phyloP scores from a whole-genome alignment of 2,113 vertebrate genomes.

The Lepidothrix coronata region DNA sequence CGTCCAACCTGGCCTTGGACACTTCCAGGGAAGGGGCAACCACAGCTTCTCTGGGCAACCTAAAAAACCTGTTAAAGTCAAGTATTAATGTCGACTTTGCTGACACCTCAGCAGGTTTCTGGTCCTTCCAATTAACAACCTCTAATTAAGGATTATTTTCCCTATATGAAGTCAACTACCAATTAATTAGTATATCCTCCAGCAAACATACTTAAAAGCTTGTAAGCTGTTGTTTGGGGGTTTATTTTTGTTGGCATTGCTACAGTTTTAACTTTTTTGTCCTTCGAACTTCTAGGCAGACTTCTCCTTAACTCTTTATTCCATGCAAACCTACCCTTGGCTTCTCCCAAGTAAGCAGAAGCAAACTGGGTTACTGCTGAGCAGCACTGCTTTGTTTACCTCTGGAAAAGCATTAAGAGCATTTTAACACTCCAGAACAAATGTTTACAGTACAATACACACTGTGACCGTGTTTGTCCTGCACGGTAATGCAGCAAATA shows the following conservation, averaged over 20 bases:
- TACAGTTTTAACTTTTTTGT: neutral
- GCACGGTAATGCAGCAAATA: accelerated
- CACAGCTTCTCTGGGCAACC: neutral
- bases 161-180: neutral
- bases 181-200: neutral
- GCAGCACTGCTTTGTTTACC: neutral
- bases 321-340: accelerated
- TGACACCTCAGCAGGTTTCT: neutral
- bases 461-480: accelerated
- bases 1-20: accelerated
- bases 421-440: neutral
- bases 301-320: neutral
- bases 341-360: neutral
- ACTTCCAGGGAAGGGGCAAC: neutral
- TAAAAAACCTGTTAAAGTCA: neutral
- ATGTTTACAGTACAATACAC: accelerated
- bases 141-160: neutral
- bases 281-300: neutral
- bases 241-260: neutral
- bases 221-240: neutral
- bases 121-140: neutral
- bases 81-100: neutral
- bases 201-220: neutral
- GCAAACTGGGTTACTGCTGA: neutral
- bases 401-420: neutral